Evolutionary conservation across 2,888 invertebrate species (phyloP), one percentile per base, ranked within the genome.

Genomic region (Priocnemis perturbator): DNA sequence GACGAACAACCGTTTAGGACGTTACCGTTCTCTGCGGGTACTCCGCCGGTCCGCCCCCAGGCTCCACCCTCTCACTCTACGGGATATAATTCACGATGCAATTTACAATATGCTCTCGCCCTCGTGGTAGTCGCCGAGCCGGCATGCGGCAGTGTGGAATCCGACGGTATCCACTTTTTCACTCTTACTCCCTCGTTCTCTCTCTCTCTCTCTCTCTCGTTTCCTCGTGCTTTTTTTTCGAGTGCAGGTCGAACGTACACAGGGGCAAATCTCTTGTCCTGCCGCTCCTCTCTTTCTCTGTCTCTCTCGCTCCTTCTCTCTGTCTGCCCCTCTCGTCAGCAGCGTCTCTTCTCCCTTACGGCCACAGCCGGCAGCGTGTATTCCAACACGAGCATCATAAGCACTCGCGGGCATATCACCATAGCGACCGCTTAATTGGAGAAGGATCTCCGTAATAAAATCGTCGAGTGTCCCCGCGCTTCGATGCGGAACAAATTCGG

Each of bases 381-480:
- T 58, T 55, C 57, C 55, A 26, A 21, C 59, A 21, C 68, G 71
- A 66, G 58, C 60, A 61, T 44, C 20, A 50, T 68, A 69, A 80
- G 77, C 70, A 71, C 78, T 77, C 76, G 76, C 69, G 30, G 67
- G 71, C 71, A 19, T 19, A 85, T 86, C 85, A 77, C 85, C 86
- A 86, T 86, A 85, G 86, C 85, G 85, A 85, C 86, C 82, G 82
- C 81, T 86, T 85, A 85, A 85, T 86, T 85, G 84, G 84, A 85
- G 79, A 85, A 84, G 82, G 82, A 83, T 81, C 79, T 78, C 82
- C 80, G 78, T 77, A 82, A 84, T 85, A 83, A 84, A 83, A 83
- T 81, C 76, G 79, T 84, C 83, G 80, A 84, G 83, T 80, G 76
- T 81, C 79, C 78, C 81, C 66, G 65, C 69, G 56, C 61, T 60